Percentiles rank a stretch among this genome's conserved stretches.
phyloP scores from a whole-genome alignment of 1,140 invertebrate species.

The Carcinoscorpius rotundicauda region DNA sequence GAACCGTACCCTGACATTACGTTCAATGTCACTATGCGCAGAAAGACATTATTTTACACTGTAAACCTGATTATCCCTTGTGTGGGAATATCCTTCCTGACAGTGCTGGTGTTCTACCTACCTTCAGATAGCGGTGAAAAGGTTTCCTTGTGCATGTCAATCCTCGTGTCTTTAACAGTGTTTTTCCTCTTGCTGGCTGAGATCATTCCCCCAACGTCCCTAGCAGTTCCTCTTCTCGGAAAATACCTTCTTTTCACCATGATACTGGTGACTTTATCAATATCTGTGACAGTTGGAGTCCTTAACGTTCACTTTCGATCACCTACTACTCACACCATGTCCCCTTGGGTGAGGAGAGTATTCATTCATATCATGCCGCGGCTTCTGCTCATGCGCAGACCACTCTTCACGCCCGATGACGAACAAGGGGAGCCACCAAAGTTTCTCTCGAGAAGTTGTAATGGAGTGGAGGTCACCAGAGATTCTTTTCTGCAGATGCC shows the following conservation, averaged over 20 bases:
- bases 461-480: conserved; percentile 11
- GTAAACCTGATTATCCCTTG: conserved; percentile 94
- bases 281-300: conserved; percentile 92
- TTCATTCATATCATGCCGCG: conserved; percentile 84
- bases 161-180: conserved; percentile 97
- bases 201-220: conserved; percentile 95
- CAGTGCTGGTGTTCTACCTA: conserved; percentile 94
- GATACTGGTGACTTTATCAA: conserved; percentile 80
- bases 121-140: conserved; percentile 98
- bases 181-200: conserved; percentile 98
- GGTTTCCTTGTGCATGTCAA: conserved; percentile 96
- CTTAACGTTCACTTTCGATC: conserved; percentile 96
- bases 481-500: neutral
- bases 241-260: conserved; percentile 99
- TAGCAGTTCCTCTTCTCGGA: conserved; percentile 92
- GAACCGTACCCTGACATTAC: conserved; percentile 93
- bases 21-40: conserved; percentile 92
- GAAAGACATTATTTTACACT: conserved; percentile 93
- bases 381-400: conserved; percentile 66
- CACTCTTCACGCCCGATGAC: conserved; percentile 50
- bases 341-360: conserved; percentile 82
- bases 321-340: conserved; percentile 69
- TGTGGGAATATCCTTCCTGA: conserved; percentile 97
- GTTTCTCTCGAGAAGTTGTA: conserved; percentile 8
- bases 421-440: conserved; percentile 25